Conservation (phyloP, 2,797 vertebrate genomes). For the Salmo trutta region DNA sequence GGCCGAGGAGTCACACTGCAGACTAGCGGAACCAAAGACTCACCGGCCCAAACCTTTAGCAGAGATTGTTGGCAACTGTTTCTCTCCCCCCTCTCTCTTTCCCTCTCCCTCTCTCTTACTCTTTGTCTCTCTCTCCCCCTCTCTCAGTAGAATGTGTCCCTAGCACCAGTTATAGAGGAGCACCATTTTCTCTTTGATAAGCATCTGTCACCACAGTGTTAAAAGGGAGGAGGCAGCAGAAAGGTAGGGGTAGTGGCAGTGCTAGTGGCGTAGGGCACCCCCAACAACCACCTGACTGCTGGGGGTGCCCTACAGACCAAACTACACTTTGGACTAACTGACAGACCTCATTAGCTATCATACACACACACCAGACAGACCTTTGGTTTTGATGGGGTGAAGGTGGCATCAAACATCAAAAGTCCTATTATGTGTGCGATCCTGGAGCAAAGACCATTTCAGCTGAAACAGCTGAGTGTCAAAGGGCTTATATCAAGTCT, state of each 20-base stretch:
- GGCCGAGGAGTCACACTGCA: constrained; percentile 61
- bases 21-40: constrained; percentile 57
- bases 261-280: not conserved
- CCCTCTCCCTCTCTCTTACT: not conserved
- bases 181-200: constrained; percentile 64
- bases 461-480: constrained; percentile 66
- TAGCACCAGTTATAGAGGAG: constrained; percentile 65
- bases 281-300: not conserved
- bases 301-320: not conserved
- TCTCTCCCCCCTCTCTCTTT: constrained; percentile 6
- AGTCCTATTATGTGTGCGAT: constrained; percentile 41
- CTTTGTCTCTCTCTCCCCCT: not conserved
- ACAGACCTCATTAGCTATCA: constrained; percentile 15
- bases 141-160: constrained; percentile 22
- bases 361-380: constrained; percentile 8
- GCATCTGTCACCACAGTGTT: constrained; percentile 61
- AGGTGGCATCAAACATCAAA: constrained; percentile 19
- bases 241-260: not conserved
- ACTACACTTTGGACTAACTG: not conserved
- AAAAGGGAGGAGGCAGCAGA: constrained; percentile 33
- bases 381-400: constrained; percentile 15
- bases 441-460: constrained; percentile 66
- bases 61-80: too few species aligned
- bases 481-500: constrained; percentile 69
- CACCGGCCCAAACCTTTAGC: constrained; percentile 35